phyloP scores from a whole-genome alignment of 2,797 vertebrate species.

The Notolabrus celidotus region DNA sequence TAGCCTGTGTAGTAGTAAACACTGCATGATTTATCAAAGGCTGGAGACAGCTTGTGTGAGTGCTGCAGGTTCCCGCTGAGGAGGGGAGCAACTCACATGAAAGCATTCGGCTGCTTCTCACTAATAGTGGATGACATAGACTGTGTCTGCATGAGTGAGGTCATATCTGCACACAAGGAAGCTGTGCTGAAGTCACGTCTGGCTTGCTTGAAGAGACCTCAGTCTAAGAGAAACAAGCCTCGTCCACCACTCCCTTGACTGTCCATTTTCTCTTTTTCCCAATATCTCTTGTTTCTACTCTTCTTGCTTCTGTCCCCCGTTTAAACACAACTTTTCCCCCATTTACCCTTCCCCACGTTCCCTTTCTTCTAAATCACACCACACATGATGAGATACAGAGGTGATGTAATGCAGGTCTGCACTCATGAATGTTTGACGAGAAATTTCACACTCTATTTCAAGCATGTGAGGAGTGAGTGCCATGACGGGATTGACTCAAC shows the following conservation, averaged over 20 bases:
- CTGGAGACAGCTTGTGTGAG: constrained; percentile 61
- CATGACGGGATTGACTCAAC: constrained; percentile 43
- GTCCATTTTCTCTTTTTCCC: constrained; percentile 7
- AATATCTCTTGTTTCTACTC: constrained; percentile 1
- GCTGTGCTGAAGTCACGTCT: constrained; percentile 74
- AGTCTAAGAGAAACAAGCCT: constrained; percentile 35
- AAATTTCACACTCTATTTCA: constrained; percentile 82
- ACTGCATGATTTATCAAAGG: constrained; percentile 80
- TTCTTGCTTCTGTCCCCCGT: not conserved
- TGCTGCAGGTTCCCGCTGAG: constrained; percentile 56
- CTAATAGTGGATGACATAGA: constrained; percentile 50
- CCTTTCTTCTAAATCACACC: constrained; percentile 50
- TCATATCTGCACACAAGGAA: constrained; percentile 63
- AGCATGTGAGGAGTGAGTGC: constrained; percentile 53
- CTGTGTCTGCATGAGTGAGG: constrained; percentile 67
- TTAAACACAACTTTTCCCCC: constrained; percentile 12
- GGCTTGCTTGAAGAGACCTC: constrained; percentile 52
- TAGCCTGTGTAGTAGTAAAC: constrained; percentile 69
- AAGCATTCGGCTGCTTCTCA: constrained; percentile 29
- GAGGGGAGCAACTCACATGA: constrained; percentile 41
- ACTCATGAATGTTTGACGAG: constrained; percentile 75
- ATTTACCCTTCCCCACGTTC: constrained; percentile 6
- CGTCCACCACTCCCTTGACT: not conserved
- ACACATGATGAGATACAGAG: constrained; percentile 32
- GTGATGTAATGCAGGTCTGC: constrained; percentile 73